Conservation (phyloP, 23 tunicate genomes). For the Halocynthia roretzi region DNA sequence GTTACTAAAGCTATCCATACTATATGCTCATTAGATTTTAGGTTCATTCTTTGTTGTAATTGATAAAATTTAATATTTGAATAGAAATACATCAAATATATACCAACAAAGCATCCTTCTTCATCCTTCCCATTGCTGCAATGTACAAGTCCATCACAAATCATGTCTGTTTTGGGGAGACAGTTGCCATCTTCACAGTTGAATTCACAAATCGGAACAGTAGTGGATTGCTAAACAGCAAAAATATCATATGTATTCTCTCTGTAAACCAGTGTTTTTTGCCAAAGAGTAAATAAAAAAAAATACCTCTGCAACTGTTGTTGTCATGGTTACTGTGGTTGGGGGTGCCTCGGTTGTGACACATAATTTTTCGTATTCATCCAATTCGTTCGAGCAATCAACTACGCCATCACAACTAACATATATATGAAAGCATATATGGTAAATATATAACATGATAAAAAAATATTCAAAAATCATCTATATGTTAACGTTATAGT, state of each 20-base stretch:
- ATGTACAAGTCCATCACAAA: conserved; percentile 69
- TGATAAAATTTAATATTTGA: too few species aligned
- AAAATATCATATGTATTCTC: background rate
- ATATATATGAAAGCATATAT: background rate
- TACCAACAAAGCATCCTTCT: conserved; percentile 38
- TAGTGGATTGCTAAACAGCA: background rate
- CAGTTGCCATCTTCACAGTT: conserved; percentile 66
- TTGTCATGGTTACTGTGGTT: conserved; percentile 7
- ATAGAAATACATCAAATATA: too few species aligned
- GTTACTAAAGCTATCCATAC: too few species aligned
- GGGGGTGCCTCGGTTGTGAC: conserved; percentile 2
- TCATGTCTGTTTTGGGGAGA: conserved; percentile 39
- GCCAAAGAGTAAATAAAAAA: too few species aligned
- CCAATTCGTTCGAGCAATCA: conserved; percentile 64
- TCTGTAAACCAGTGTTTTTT: too few species aligned
- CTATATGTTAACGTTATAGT: too few species aligned
- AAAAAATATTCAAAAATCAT: background rate
- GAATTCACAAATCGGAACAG: conserved; percentile 23
- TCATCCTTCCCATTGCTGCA: conserved; percentile 80
- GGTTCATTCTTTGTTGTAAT: too few species aligned
- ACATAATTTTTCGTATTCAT: conserved; percentile 43
- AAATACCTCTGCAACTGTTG: background rate
- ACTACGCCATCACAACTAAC: conserved; percentile 65
- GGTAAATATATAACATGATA: background rate
- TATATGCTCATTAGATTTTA: too few species aligned